Conservation (phyloP, 1,140 invertebrate genomes). For the Lepidurus apus region DNA sequence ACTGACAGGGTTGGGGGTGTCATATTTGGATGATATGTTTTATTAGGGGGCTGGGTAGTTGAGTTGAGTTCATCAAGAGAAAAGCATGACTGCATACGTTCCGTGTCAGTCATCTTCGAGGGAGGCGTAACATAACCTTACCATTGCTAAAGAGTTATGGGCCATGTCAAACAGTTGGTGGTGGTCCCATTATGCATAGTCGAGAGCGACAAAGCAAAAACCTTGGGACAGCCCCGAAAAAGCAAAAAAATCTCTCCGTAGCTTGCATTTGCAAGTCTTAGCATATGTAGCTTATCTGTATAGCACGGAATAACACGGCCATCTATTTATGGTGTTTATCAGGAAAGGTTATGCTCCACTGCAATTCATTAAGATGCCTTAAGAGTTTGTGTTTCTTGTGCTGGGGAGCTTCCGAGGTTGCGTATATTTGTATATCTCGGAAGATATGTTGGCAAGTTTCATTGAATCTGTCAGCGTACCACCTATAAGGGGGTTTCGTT, state of each 20-base stretch:
- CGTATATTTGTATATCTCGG: not conserved
- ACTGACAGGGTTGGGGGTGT: not conserved
- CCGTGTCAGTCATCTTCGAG: conserved; percentile 8
- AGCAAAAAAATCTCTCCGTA: too few species aligned
- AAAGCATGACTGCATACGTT: not conserved
- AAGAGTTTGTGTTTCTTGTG: not conserved
- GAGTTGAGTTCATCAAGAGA: conserved; percentile 4
- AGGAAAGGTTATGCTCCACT: not conserved
- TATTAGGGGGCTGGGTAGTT: not conserved
- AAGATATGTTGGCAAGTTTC: conserved; percentile 7
- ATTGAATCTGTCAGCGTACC: not conserved
- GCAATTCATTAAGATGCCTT: not conserved
- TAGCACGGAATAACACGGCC: too few species aligned
- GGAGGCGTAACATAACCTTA: not conserved
- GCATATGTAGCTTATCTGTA: too few species aligned
- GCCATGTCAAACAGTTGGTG: conserved; percentile 15
- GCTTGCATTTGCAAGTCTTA: too few species aligned
- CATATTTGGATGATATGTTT: not conserved
- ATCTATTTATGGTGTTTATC: too few species aligned
- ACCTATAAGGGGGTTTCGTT: not conserved
- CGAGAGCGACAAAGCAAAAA: not conserved
- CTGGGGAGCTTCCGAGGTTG: not conserved
- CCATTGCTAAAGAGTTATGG: not conserved
- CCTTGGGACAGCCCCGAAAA: not conserved
- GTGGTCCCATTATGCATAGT: conserved; percentile 4